Evolutionary conservation across 2,888 invertebrate species (phyloP).

Genomic region (Scaptomyza polygonia): DNA sequence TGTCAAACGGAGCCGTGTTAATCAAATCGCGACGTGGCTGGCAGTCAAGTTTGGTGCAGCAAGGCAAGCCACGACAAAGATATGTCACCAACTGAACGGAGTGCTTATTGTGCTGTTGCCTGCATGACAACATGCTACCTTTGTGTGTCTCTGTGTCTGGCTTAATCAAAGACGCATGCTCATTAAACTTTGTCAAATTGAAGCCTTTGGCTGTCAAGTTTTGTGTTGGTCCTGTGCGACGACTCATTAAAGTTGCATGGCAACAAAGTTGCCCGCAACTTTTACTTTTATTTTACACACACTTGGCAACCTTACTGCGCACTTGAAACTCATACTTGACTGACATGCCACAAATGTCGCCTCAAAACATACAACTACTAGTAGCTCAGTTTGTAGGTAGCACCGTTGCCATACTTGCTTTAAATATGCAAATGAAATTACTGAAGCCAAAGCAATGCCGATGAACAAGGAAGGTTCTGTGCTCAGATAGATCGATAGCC

Average conservation of each 20-base stretch:
- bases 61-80: constrained; percentile 23
- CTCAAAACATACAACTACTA: not conserved
- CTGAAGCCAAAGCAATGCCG: constrained; percentile 31
- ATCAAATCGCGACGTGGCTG: constrained; percentile 27
- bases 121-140: not conserved
- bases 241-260: constrained; percentile 75
- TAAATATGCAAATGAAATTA: constrained; percentile 72
- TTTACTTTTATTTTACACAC: constrained; percentile 28
- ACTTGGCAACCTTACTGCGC: not conserved
- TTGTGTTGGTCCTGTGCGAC: constrained; percentile 56
- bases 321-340: constrained; percentile 35
- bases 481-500: constrained; percentile 14
- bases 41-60: constrained; percentile 9
- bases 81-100: not conserved
- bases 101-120: not conserved
- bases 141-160: not conserved
- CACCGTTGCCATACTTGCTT: constrained; percentile 37
- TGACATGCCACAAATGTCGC: constrained; percentile 57
- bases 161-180: constrained; percentile 70
- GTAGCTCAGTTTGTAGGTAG: constrained; percentile 9
- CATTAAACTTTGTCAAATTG: constrained; percentile 77
- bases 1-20: constrained; percentile 45
- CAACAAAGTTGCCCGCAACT: constrained; percentile 69
- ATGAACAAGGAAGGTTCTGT: constrained; percentile 34
- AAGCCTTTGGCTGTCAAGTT: constrained; percentile 70